Evolutionary conservation across 2,113 vertebrate species (phyloP).

Genomic region (Festucalex cinctus): DNA sequence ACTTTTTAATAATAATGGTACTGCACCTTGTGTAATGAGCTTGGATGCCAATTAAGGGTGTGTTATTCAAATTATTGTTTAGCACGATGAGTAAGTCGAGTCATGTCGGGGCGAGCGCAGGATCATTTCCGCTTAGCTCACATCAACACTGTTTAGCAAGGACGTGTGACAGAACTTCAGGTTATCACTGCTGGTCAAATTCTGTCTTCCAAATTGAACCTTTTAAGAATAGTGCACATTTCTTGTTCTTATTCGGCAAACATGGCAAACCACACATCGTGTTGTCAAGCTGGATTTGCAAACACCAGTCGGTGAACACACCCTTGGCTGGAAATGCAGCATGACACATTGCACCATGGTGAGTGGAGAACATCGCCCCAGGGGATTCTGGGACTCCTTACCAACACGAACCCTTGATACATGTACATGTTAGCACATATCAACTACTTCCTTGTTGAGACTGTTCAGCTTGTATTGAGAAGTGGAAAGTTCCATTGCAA

Average conservation of each 20-base stretch:
- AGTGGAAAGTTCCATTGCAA: background rate
- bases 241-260: background rate
- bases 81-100: background rate
- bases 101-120: background rate
- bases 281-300: constrained; percentile 9
- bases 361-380: constrained; percentile 23
- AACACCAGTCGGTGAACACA: constrained; percentile 32
- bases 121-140: constrained; percentile 41
- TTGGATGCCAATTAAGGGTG: constrained; percentile 8
- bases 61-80: constrained; percentile 19
- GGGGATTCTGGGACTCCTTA: background rate
- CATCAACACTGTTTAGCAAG: background rate
- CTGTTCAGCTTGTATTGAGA: background rate
- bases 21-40: constrained; percentile 22
- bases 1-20: constrained; percentile 6
- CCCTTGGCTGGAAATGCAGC: constrained; percentile 23
- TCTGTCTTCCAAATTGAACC: background rate
- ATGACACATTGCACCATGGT: constrained; percentile 13
- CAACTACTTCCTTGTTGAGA: background rate
- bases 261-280: background rate
- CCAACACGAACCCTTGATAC: background rate
- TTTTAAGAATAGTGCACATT: background rate
- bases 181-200: constrained; percentile 30
- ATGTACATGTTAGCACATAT: background rate
- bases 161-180: constrained; percentile 8